These are phyloP conservation scores for Percopsis omiscomaycus DNA, from an alignment of 2,797 vertebrate species.

Conservation along the genomic window DNA sequence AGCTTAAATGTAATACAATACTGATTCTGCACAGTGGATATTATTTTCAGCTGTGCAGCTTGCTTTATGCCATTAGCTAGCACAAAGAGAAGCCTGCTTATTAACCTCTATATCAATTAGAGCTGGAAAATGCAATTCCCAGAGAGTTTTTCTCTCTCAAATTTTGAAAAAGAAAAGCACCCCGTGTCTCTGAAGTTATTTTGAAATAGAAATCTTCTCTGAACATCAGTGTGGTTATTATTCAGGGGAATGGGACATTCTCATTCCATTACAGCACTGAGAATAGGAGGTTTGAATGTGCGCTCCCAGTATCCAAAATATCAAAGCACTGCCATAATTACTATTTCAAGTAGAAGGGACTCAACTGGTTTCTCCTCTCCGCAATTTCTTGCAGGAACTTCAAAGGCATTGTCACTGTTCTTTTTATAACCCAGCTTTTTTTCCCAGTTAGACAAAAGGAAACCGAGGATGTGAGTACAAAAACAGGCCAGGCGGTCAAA, in stretches of 20 bases:
- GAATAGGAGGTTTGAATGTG: conserved; percentile 53
- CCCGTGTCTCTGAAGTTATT: conserved; percentile 41
- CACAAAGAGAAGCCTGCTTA: conserved; percentile 42
- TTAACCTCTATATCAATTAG: conserved; percentile 57
- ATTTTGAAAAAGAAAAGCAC: conserved; percentile 23
- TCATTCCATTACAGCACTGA: conserved; percentile 41
- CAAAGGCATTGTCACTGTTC: conserved; percentile 63
- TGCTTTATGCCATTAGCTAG: conserved; percentile 26
- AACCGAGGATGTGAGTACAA: conserved; percentile 42
- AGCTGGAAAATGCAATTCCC: conserved; percentile 27
- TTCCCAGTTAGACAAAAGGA: conserved; percentile 61
- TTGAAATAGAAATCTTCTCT: conserved; percentile 49
- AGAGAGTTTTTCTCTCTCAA: conserved; percentile 30
- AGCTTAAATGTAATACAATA: conserved; percentile 23
- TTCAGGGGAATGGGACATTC: conserved; percentile 39
- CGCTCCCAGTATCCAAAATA: conserved; percentile 64
- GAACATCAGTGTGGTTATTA: conserved; percentile 54
- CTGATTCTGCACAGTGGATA: conserved; percentile 34
- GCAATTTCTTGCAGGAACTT: conserved; percentile 61
- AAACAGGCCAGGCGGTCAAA: conserved; percentile 60
- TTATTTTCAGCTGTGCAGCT: conserved; percentile 34
- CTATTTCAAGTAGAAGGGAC: conserved; percentile 75
- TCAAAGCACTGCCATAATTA: conserved; percentile 77
- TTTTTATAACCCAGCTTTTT: conserved; percentile 67
- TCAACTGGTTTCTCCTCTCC: conserved; percentile 63